These are phyloP conservation scores for Cinclus mexicanus DNA, from an alignment of 2,113 vertebrate species.

Conservation along the genomic window DNA sequence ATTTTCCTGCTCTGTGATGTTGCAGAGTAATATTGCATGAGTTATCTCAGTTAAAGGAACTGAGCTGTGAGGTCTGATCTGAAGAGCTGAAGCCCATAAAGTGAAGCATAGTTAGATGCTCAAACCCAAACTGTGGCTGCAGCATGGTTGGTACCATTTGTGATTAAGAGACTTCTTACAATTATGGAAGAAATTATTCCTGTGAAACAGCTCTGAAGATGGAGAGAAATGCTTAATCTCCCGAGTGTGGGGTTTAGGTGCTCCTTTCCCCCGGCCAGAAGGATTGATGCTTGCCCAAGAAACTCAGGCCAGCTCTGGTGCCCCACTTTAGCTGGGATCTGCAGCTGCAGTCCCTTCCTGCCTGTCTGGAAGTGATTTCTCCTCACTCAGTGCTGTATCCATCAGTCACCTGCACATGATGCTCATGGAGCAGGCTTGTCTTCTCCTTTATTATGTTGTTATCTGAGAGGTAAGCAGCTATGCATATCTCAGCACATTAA, in stretches of 20 bases:
- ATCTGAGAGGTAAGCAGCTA: background rate
- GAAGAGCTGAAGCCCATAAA: background rate
- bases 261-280: background rate
- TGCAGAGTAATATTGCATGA: background rate
- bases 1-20: background rate
- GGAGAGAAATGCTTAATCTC: background rate
- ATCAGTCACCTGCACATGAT: rapidly evolving
- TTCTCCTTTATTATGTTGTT: background rate
- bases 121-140: background rate
- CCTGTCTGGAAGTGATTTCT: background rate
- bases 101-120: background rate
- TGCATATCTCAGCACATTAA: background rate
- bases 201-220: background rate
- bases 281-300: background rate
- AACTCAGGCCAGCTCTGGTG: background rate
- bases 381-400: background rate
- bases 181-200: background rate
- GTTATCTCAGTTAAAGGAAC: background rate
- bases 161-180: no score
- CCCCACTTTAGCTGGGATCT: background rate
- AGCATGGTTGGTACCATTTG: background rate
- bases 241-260: background rate
- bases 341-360: background rate
- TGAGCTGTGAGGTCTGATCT: background rate
- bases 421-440: background rate